Conservation (phyloP, 2,888 invertebrate genomes). For the Nymphalis c-album region DNA sequence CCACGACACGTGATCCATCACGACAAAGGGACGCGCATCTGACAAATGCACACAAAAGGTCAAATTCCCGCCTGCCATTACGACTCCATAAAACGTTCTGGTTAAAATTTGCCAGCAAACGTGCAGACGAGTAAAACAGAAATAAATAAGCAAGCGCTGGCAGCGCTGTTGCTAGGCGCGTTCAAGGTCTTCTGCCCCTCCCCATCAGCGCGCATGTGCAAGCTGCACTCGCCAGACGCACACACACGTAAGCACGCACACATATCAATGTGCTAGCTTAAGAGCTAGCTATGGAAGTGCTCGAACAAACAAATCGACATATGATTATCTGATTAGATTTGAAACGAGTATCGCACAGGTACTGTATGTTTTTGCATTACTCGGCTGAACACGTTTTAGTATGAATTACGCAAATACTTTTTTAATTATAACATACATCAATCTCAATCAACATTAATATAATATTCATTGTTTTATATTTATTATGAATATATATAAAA, state of each 20-base stretch:
- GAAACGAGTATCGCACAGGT: constrained; percentile 2
- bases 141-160: constrained; percentile 66
- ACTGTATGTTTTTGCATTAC: neutral
- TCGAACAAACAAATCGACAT: constrained; percentile 5
- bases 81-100: constrained; percentile 66
- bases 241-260: constrained; percentile 27
- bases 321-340: constrained; percentile 3
- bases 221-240: constrained; percentile 36
- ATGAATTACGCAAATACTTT: no score
- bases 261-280: constrained; percentile 6
- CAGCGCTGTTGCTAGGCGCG: constrained; percentile 75
- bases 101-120: constrained; percentile 67
- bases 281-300: constrained; percentile 12
- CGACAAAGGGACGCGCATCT: constrained; percentile 28
- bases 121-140: constrained; percentile 71
- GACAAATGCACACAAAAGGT: constrained; percentile 34
- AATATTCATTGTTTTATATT: no score
- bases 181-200: constrained; percentile 68
- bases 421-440: no score
- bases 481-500: no score
- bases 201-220: constrained; percentile 42
- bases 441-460: no score
- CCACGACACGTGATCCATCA: constrained; percentile 24
- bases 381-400: neutral
- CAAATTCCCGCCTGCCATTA: constrained; percentile 48